Evolutionary conservation across 64 coral and sea anemone genomes (phyloP), one percentile per base, ranked within the genome.

Genomic region (Stylophora pistillata): DNA sequence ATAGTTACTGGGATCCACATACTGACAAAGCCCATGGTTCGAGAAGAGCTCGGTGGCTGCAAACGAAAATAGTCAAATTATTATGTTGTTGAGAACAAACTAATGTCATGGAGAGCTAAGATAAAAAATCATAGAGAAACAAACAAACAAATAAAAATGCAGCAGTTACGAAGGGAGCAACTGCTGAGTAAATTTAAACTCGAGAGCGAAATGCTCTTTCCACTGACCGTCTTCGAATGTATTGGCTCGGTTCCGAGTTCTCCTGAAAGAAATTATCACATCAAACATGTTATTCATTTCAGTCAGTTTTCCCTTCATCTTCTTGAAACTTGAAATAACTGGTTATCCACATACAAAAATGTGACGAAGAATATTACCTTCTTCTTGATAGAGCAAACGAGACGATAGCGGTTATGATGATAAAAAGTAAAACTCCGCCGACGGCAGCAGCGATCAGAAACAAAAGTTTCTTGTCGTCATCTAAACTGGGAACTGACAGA

Each of bases 1-100:
- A 87, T 98, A 98, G 34, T 87, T 98, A 88, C 83, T 94, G 23
- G 95, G 95, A 73, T 98, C 95, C 20, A 98, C 82, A 41, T 98
- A 98, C 54, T 88, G 59, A 34, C 68, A 56, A 20, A 94, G 91
- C 3, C 95, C 91, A 71, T 88, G 57, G 17, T 73, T 73, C 9
- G 90, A 85, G 6, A 97, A 77, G 25, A 94, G 57, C 10, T 84
- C 80, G 3, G 80, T 84, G 47, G 80, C 80, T 84, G 58, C 1
- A 52, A 18, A 62, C 20, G 26, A 30, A 41, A 14, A 69, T 3
- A 54, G 54, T 33, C 10, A 84, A 69, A 84, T 23, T 27, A 15
- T 7, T 10, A 10, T 26, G 26, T 68, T 68, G 9, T 0, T 68
- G 26, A 68, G 64, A 25, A 1, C 20, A 26, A 25, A 28, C 5